Conservation (phyloP, 2,113 vertebrate genomes). For the Pomatostomus ruficeps region DNA sequence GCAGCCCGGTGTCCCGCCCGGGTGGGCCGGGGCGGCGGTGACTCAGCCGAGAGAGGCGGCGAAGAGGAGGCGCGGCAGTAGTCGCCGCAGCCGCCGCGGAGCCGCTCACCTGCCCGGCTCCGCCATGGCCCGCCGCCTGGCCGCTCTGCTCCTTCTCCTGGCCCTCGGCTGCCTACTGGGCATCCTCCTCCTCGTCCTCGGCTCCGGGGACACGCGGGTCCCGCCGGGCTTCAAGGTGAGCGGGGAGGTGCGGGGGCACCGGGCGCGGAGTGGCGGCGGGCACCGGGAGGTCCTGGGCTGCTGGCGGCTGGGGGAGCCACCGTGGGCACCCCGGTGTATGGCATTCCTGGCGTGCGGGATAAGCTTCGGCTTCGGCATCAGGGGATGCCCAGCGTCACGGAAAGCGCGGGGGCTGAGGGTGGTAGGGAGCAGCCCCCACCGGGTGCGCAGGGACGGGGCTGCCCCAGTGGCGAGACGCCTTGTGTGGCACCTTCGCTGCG, state of each 20-base stretch:
- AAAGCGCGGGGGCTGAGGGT: too few relatives aligned
- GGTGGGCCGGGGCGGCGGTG: not conserved
- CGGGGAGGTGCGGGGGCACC: not conserved
- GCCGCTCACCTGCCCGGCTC: not conserved
- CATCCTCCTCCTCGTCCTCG: constrained; percentile 82
- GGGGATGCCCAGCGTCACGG: not conserved
- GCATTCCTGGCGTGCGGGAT: not conserved
- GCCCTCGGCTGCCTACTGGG: constrained; percentile 73
- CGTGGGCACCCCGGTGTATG: fast-evolving
- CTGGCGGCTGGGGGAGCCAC: not conserved
- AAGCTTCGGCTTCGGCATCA: not conserved
- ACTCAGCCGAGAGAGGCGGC: constrained; percentile 9
- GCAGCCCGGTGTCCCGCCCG: not conserved
- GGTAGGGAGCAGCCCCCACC: not conserved
- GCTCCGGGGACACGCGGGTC: constrained; percentile 71
- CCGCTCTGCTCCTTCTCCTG: constrained; percentile 62
- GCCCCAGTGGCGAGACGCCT: too few relatives aligned
- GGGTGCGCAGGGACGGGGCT: not conserved
- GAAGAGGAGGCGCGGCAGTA: not conserved
- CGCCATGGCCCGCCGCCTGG: constrained; percentile 10
- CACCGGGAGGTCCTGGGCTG: not conserved
- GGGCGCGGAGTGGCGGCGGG: not conserved
- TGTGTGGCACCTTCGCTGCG: not conserved
- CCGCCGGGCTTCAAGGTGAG: constrained; percentile 82
- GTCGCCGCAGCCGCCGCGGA: not conserved